Conservation (phyloP, 2,888 invertebrate species). For the Agonopterix heracliana region DNA sequence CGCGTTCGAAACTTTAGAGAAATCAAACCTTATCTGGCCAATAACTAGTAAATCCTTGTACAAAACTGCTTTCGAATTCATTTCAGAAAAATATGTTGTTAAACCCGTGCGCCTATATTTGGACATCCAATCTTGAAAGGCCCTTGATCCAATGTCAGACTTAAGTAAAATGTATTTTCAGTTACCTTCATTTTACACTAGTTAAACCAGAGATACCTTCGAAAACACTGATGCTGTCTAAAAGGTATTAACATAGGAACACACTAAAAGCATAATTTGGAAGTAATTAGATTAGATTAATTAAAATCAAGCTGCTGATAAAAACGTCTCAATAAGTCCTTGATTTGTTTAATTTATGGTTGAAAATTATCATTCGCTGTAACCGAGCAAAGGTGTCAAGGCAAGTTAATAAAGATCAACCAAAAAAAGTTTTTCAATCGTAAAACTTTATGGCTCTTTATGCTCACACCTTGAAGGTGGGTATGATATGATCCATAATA, state of each 20-base stretch:
- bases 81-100: background rate
- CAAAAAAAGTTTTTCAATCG: background rate
- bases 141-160: background rate
- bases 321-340: background rate
- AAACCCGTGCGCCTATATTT: background rate
- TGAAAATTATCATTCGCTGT: constrained; percentile 12
- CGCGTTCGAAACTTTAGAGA: constrained; percentile 1
- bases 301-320: background rate
- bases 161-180: background rate
- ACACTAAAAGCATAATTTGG: too few relatives aligned
- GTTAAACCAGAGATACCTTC: too few relatives aligned
- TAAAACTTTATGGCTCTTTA: background rate
- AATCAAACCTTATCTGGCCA: background rate
- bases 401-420: constrained; percentile 2
- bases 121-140: background rate
- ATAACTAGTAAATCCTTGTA: background rate
- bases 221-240: constrained; percentile 4
- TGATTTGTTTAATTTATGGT: constrained; percentile 6
- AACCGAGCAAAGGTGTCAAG: constrained; percentile 20
- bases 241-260: too few relatives aligned
- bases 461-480: background rate
- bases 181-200: background rate
- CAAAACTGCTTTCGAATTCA: background rate
- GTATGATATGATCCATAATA: background rate
- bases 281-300: too few relatives aligned